Conservation (phyloP, 2,888 invertebrate species). For the Gymnocheta viridis region DNA sequence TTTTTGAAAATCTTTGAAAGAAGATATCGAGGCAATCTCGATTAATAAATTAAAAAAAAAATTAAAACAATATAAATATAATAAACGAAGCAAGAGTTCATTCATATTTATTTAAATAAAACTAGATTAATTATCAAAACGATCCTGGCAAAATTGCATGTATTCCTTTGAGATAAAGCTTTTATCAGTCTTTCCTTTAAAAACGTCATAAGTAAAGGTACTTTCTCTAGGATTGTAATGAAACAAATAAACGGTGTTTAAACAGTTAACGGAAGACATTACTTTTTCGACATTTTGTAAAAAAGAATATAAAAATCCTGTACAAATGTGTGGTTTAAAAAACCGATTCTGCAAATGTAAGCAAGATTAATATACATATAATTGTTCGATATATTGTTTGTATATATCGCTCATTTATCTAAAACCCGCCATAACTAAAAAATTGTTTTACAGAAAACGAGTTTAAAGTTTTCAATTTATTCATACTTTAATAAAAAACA, state of each 20-base stretch:
- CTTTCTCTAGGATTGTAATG: neutral
- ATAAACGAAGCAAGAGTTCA: no score
- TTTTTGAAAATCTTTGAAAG: no score
- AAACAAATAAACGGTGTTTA: constrained; percentile 42
- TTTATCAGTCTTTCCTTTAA: constrained; percentile 13
- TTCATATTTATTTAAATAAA: neutral
- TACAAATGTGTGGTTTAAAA: constrained; percentile 41
- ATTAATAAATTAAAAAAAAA: no score
- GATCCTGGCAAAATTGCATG: constrained; percentile 1
- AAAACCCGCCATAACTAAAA: no score
- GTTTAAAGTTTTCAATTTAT: no score
- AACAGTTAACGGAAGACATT: constrained; percentile 32
- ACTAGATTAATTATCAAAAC: neutral
- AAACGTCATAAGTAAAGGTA: constrained; percentile 1
- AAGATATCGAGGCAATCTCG: no score
- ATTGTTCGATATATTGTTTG: no score
- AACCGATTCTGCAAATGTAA: constrained; percentile 16
- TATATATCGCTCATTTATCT: no score
- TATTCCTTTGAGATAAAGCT: constrained; percentile 39
- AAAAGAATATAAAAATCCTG: constrained; percentile 26
- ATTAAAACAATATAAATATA: no score
- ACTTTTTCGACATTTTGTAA: constrained; percentile 17
- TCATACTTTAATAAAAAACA: no score
- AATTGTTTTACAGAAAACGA: no score
- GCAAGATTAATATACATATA: neutral